Conservation (phyloP, 2,888 invertebrate species). For the Polymixis lichenea region DNA sequence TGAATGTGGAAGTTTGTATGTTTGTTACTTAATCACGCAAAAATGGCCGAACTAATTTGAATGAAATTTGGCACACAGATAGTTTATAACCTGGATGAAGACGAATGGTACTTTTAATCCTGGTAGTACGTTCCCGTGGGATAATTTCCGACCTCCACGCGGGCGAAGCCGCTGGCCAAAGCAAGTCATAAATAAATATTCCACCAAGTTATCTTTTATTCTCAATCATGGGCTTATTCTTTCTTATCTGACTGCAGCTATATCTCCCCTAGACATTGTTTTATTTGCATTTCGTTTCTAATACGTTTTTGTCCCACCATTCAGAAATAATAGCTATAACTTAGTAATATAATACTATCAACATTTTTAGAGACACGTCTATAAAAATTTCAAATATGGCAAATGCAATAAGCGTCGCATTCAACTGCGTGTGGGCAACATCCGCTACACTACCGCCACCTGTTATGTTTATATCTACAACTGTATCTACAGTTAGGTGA, state of each 20-base stretch:
- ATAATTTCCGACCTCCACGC: too few relatives aligned
- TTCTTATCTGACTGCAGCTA: background rate
- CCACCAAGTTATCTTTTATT: background rate
- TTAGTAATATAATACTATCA: slow-evolving; percentile 25
- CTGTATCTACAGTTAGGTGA: background rate
- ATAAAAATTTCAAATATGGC: slow-evolving; percentile 17
- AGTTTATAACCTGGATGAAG: too few relatives aligned
- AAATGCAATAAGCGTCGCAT: slow-evolving; percentile 14
- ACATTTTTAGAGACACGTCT: background rate
- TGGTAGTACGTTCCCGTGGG: too few relatives aligned
- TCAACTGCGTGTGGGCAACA: slow-evolving; percentile 29
- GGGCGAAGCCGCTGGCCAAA: too few relatives aligned
- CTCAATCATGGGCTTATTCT: background rate
- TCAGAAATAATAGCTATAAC: background rate
- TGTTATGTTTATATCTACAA: slow-evolving; percentile 8
- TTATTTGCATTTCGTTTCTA: background rate
- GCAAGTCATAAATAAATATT: too few relatives aligned
- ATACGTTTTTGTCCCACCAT: background rate
- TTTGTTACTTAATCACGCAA: too few relatives aligned
- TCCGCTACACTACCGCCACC: slow-evolving; percentile 35
- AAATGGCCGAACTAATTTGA: too few relatives aligned
- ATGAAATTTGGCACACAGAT: too few relatives aligned
- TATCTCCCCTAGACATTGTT: background rate
- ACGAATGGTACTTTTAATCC: too few relatives aligned
- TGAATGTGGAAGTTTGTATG: too few relatives aligned